Percentiles rank a stretch among this genome's conserved stretches.
Conservation (phyloP, 2,113 vertebrate genomes). For the Anoura caudifer region DNA sequence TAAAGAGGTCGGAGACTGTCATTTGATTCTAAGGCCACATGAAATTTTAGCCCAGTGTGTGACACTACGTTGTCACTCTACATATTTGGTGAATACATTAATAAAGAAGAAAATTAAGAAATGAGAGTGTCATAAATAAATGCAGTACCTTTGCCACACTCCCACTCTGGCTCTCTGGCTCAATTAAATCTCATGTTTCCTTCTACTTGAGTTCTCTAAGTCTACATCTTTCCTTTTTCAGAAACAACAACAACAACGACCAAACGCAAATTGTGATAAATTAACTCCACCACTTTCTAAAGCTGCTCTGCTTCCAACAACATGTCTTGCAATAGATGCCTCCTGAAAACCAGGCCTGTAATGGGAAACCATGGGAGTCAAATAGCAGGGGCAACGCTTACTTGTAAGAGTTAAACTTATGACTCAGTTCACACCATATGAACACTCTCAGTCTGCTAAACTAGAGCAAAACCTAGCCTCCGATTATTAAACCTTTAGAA, state of each 20-base stretch:
- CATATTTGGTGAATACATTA: background rate
- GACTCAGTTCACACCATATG: background rate
- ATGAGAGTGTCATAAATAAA: background rate
- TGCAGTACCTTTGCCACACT: background rate
- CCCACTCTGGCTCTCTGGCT: background rate
- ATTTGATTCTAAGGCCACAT: background rate
- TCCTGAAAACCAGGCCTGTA: background rate
- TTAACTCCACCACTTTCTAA: background rate
- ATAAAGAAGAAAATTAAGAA: background rate
- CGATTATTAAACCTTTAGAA: background rate
- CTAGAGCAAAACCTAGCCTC: background rate
- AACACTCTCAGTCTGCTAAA: background rate
- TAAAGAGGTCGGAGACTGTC: background rate
- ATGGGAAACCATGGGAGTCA: background rate
- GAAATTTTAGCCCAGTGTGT: background rate
- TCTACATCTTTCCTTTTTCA: background rate
- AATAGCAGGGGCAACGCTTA: background rate
- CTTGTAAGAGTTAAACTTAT: background rate
- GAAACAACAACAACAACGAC: too few relatives aligned
- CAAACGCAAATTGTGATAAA: background rate
- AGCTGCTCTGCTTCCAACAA: background rate
- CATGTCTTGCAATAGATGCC: background rate
- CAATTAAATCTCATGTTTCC: conserved; percentile 9
- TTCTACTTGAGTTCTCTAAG: background rate
- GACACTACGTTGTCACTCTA: background rate